Evolutionary conservation across 2,888 invertebrate species (phyloP).

Genomic region (Uropetala carovei): DNA sequence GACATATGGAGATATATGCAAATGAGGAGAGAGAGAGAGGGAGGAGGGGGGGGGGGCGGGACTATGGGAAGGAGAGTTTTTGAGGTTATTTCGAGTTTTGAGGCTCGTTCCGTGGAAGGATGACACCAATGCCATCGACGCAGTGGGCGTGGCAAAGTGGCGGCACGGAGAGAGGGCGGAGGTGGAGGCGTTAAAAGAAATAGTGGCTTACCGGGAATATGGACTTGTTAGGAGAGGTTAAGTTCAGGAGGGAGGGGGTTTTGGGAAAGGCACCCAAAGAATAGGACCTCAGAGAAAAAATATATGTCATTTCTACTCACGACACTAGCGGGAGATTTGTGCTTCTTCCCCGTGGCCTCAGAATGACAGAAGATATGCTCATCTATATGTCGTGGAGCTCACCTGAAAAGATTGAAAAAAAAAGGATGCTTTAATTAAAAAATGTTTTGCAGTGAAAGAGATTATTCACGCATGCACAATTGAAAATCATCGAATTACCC

Average conservation of each 20-base stretch:
- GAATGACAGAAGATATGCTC: slow-evolving; percentile 62
- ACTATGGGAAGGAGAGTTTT: slow-evolving; percentile 38
- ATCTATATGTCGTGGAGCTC: slow-evolving; percentile 58
- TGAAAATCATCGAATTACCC: too few species aligned
- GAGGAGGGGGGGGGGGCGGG: not conserved
- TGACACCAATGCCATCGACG: slow-evolving; percentile 28
- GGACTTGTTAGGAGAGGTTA: not conserved
- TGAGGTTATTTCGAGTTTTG: slow-evolving; percentile 38
- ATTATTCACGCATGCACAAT: too few species aligned
- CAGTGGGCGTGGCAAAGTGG: slow-evolving; percentile 23
- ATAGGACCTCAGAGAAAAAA: not conserved
- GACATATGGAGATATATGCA: not conserved
- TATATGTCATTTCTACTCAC: slow-evolving; percentile 34
- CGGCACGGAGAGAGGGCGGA: not conserved
- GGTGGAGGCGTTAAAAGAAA: not conserved
- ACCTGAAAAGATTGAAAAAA: not conserved
- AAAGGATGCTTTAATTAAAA: not conserved
- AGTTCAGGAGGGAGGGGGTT: not conserved
- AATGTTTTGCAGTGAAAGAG: not conserved
- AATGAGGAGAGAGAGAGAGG: not conserved
- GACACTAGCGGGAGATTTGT: slow-evolving; percentile 58
- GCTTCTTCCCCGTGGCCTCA: slow-evolving; percentile 62
- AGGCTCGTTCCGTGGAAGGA: slow-evolving; percentile 33
- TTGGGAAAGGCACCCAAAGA: not conserved
- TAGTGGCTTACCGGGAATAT: not conserved